Percentiles rank a stretch among this genome's conserved stretches.
phyloP scores from a whole-genome alignment of 2,113 vertebrate genomes.

The Peromyscus californicus region DNA sequence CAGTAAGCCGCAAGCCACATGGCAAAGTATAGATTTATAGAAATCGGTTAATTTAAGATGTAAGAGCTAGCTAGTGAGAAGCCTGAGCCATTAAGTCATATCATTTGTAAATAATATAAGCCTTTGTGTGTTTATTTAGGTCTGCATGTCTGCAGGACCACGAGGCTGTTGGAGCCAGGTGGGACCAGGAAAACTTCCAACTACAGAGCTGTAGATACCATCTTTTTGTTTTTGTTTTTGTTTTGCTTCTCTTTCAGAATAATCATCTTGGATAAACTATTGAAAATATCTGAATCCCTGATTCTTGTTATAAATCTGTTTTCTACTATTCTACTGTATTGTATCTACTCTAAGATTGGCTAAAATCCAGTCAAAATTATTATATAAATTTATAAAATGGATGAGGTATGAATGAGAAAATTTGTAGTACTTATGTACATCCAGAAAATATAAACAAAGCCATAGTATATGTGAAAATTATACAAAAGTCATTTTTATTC shows the following conservation, averaged over 20 bases:
- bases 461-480: neutral
- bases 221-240: neutral
- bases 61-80: too few species aligned
- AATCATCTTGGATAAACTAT: neutral
- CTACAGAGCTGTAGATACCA: too few species aligned
- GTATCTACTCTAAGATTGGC: too few species aligned
- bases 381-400: neutral
- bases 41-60: too few species aligned
- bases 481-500: neutral
- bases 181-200: too few species aligned
- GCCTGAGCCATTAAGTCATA: too few species aligned
- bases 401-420: neutral
- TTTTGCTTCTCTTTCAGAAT: neutral
- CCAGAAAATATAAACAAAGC: neutral
- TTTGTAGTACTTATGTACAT: neutral
- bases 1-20: too few species aligned
- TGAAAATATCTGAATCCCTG: neutral
- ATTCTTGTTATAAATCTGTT: neutral
- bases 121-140: too few species aligned
- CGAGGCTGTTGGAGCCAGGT: rapidly evolving
- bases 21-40: too few species aligned
- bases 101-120: too few species aligned
- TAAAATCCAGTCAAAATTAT: neutral
- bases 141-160: too few species aligned
- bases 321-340: neutral